Evolutionary conservation across 2,888 invertebrate genomes (phyloP).

Genomic region (Euplagia quadripunctaria): DNA sequence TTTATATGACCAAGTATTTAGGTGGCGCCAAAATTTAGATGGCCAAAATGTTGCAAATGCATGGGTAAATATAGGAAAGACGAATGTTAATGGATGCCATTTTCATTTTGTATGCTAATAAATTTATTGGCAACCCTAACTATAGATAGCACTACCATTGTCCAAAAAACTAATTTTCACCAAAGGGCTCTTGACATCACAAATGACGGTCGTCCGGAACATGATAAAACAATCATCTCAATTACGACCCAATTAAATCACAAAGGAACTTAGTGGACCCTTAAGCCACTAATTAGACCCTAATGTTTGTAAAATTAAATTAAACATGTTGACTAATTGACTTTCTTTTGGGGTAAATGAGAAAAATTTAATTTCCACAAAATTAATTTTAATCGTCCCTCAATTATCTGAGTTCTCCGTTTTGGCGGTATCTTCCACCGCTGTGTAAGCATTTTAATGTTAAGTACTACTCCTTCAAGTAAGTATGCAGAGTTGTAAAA

Average conservation of each 20-base stretch:
- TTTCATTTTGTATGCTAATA: no score
- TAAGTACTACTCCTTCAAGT: background rate
- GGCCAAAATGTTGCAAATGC: no score
- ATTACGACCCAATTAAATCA: constrained; percentile 47
- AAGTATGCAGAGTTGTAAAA: background rate
- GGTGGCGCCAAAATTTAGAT: no score
- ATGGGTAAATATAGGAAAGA: no score
- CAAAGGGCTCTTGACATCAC: constrained; percentile 23
- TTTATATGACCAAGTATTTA: no score
- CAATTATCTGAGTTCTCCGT: constrained; percentile 58
- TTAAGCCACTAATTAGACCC: constrained; percentile 38
- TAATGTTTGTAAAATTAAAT: constrained; percentile 56
- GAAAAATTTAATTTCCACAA: constrained; percentile 67
- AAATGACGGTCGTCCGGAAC: constrained; percentile 31
- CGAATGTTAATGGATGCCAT: no score
- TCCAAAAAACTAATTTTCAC: constrained; percentile 20
- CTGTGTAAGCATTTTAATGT: constrained; percentile 15
- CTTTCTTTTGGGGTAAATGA: constrained; percentile 40
- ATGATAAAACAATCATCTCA: constrained; percentile 42
- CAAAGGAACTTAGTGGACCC: constrained; percentile 45
- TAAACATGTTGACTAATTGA: constrained; percentile 62
- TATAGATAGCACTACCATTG: no score
- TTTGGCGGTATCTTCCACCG: constrained; percentile 43
- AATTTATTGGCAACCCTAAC: no score
- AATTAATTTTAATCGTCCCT: constrained; percentile 73